Evolutionary conservation across 92 coral and sea anemone genomes (phyloP).

Genomic region (Diadumene lineata): DNA sequence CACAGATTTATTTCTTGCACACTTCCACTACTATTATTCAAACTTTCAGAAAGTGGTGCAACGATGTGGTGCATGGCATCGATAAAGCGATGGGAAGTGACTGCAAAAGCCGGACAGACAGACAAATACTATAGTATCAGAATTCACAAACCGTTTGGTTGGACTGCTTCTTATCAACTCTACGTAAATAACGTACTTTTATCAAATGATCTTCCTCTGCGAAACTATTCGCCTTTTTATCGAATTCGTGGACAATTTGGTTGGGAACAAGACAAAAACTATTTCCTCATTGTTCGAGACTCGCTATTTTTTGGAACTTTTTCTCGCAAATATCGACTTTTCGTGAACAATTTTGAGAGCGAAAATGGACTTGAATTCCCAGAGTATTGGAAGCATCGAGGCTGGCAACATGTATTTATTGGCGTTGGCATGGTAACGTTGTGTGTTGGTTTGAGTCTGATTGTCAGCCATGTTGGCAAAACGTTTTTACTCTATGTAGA

Average conservation of each 20-base stretch:
- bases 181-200: slow-evolving; percentile 37
- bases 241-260: slow-evolving; percentile 43
- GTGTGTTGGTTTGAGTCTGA: slow-evolving; percentile 20
- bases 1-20: no score
- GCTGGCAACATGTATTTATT: slow-evolving; percentile 55
- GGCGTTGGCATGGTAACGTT: slow-evolving; percentile 33
- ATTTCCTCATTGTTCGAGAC: slow-evolving; percentile 45
- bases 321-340: slow-evolving; percentile 48
- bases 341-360: slow-evolving; percentile 47
- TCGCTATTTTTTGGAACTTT: slow-evolving; percentile 41
- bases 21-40: no score
- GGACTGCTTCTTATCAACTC: slow-evolving; percentile 36
- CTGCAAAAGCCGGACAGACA: slow-evolving; percentile 19
- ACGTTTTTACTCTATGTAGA: not conserved
- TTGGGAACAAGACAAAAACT: slow-evolving; percentile 52
- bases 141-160: slow-evolving; percentile 41
- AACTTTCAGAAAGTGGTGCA: no score
- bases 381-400: slow-evolving; percentile 59
- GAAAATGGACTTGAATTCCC: slow-evolving; percentile 50
- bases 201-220: slow-evolving; percentile 23
- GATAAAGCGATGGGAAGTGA: slow-evolving; percentile 16
- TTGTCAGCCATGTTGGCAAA: slow-evolving; percentile 1
- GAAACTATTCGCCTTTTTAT: slow-evolving; percentile 41
- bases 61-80: slow-evolving; percentile 26
- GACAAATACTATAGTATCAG: slow-evolving; percentile 22